Base-by-base conservation (phyloP, 2,113 vertebrate genomes). In the Tupaia tana region DNA sequence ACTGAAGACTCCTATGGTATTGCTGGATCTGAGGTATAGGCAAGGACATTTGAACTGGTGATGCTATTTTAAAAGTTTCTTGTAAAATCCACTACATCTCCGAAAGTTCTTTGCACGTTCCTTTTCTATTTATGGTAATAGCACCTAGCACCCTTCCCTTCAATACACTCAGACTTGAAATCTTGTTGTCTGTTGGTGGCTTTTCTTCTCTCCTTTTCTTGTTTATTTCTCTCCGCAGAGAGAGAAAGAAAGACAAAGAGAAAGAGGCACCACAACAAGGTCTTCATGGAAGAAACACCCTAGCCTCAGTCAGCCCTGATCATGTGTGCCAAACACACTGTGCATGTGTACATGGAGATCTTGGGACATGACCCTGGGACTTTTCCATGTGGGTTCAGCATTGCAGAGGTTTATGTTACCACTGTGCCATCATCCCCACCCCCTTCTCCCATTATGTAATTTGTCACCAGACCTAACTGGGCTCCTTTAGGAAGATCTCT, bases 171-270 rank as follows among this genome's bases (percentile, higher is more conserved):
- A 52, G 16, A 75, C 10, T 18, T 59, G 29, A 87, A 63, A 75
- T 0, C 3, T 20, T 11, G 7, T 0, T 8, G 24, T 34, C 25
- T 5, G 63, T 19, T 58, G 2, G 9, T 10, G 19, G 43, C 25
- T 66, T 27, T 22, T 2, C 3, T 1, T 4, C 5, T 5, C 9
- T 64, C n/a, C 4, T 6, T 86, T 59, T 43, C 43, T 43, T 43
- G 43, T 43, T 43, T 43, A 43, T 43, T 43, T 43, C 43, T 43
- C 43, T 43, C 43, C 43, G 4, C 43, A 43, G 43, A 43, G 43
- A 43, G 43, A 43, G 43, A 43, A 43, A 43, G 43, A 43, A 43
- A 43, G 43, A 43, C 43, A 43, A 43, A 43, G 43, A 43, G 43
- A 43, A 43, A 43, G 3, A 43, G 43, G 43, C 43, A 43, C 43